Base-by-base conservation (phyloP, 1,140 invertebrate species). In the Drosophila carrolli region DNA sequence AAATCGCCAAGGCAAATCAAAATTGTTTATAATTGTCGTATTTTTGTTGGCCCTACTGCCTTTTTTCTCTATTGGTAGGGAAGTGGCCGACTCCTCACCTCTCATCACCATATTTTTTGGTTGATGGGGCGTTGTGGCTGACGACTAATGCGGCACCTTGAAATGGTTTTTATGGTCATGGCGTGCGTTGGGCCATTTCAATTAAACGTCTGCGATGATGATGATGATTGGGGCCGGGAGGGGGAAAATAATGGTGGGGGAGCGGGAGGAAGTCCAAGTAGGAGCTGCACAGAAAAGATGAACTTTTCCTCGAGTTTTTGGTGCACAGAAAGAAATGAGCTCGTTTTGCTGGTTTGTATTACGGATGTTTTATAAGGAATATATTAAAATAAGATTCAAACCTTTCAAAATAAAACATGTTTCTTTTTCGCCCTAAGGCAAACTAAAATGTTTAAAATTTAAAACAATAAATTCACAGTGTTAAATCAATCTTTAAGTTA, bases 11-110 rank as follows among this genome's bases (percentile, higher is more conserved):
- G 59, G 68, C 74, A 57, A 85, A 86, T 72, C 78, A 82, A 86
- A 86, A 86, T 86, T 82, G 62, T 86, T 86, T 88, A 86, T 86
- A 86, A 86, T 86, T 86, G 82, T 86, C 83, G 82, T 88, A 61
- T 43, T 74, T 73, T 50, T n/a, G 55, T 35, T 51, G 43, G 35
- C 11, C 32, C 66, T 32, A 57, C 47, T 40, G 9, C 23, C 8
- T 37, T 27, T 43, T 40, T 32, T n/a, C 16, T 35, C 16, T 16
- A 35, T 11, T 37, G 16, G 50, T 29, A 32, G 54, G 29, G 40
- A 63, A 58, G 40, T 41, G 58, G 38, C 29, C 47, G 29, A 51
- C 46, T 43, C 13, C 44, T n/a, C 19, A 32, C 43, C 62, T 40
- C 43, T 46, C 63, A 67, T 67, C 63, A 43, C 14, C 63, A 51